Base-by-base conservation (phyloP, 2,888 invertebrate species). In the Phragmatobia fuliginosa region DNA sequence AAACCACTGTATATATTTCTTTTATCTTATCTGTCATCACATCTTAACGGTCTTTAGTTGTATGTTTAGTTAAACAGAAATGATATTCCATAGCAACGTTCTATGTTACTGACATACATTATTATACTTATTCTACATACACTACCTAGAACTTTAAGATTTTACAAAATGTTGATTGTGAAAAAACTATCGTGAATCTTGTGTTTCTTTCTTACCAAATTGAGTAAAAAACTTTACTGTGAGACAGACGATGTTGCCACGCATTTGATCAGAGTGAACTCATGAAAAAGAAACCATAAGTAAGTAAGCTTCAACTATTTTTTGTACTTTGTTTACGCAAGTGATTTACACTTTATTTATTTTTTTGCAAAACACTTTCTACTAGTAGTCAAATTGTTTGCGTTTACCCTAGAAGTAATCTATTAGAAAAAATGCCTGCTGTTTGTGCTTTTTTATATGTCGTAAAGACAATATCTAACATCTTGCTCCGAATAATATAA, bases 1-100 rank as follows among this genome's bases (percentile, higher is more conserved):
- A 78, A 80, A 80, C 77, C 79, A 82, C 64, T 52, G 31, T 52
- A 28, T 83, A 80, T 83, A 77, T 83, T 73, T 77, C 56, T 56
- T 75, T 75, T 68, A 69, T 82, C 71, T 82, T 81, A 79, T 80
- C 72, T 73, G 62, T 68, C 67, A 70, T 72, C 62, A 68, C 74
- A 75, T 79, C 66, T 75, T 11, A 69, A 69, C 45, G 31, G 61
- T 56, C 28, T 71, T 74, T 45, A 41, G 41, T 52, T 36, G n/a
- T 64, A 66, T 72, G 28, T 66, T 28, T 69, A 63, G 68, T 67
- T 28, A 68, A 58, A 70, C 71, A 66, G 70, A 68, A n/a, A 67
- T 62, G 14, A 63, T 18, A 41, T 56, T 36, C 56, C 21, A 56
- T n/a, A 14, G 2, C 41, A 4, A 31, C n/a, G 31, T 62, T 56